These are phyloP conservation scores for Eupithecia subfuscata DNA, from an alignment of 2,888 invertebrate species.

Conservation along the genomic window DNA sequence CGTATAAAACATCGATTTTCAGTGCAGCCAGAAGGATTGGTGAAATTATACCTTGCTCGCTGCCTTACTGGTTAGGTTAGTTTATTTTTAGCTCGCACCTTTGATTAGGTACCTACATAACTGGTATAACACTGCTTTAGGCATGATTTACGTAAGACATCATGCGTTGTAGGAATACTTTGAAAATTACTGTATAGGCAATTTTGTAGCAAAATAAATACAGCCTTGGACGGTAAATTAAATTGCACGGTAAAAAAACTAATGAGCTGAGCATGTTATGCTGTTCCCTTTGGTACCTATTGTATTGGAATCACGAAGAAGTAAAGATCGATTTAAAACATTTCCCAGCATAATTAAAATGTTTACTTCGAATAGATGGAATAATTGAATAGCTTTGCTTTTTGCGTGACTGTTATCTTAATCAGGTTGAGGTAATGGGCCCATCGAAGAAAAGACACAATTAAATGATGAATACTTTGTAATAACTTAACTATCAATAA, in stretches of 20 bases:
- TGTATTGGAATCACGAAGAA: conserved; percentile 14
- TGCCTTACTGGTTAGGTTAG: conserved; percentile 8
- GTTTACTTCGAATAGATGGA: background rate
- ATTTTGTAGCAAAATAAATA: background rate
- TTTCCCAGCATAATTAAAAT: background rate
- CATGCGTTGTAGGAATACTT: background rate
- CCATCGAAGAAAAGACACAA: background rate
- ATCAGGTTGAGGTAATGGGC: background rate
- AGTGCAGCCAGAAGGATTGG: conserved; percentile 54
- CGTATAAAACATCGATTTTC: conserved; percentile 74
- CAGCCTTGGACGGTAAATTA: background rate
- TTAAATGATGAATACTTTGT: background rate
- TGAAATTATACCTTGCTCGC: conserved; percentile 17
- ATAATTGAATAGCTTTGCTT: background rate
- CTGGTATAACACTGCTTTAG: background rate
- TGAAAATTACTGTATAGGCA: background rate
- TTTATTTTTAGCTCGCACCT: conserved; percentile 31
- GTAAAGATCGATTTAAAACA: background rate
- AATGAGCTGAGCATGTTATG: conserved; percentile 21
- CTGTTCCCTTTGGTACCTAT: background rate
- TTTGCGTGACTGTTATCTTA: background rate
- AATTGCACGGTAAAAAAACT: conserved; percentile 4
- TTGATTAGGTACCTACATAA: conserved; percentile 15
- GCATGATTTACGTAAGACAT: background rate
- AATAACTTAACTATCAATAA: background rate